Percentiles rank a stretch among this genome's conserved stretches.
Conservation (phyloP, 2,113 vertebrate species). For the Petrocephalus zakoni region DNA sequence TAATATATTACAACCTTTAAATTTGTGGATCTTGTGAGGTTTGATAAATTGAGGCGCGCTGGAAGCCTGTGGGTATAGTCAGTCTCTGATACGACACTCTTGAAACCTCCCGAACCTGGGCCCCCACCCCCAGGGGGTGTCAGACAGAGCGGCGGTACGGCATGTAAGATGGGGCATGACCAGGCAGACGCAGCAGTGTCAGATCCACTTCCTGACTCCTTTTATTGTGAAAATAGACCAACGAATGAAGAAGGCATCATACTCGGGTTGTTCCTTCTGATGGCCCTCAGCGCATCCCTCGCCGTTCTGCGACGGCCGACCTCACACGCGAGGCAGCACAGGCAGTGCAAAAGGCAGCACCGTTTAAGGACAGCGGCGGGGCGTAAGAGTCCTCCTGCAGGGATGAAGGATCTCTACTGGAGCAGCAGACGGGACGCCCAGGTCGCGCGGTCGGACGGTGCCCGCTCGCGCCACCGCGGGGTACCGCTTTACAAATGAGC, state of each 20-base stretch:
- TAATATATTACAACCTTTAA: neutral
- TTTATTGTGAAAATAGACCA: neutral
- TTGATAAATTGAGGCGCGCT: constrained; percentile 22
- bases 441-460: neutral
- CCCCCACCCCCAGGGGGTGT: neutral
- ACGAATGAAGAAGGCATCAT: neutral
- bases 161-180: neutral
- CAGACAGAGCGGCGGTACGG: neutral
- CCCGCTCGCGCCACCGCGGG: neutral
- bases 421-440: neutral
- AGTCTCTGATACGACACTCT: constrained; percentile 11
- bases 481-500: neutral
- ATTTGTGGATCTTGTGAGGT: constrained; percentile 6
- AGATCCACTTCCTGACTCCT: neutral
- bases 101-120: constrained; percentile 26
- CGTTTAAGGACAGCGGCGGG: neutral
- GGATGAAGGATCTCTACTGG: neutral
- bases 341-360: neutral
- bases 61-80: constrained; percentile 14
- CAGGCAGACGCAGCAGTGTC: neutral
- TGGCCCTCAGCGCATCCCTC: neutral
- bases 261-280: neutral
- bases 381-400: neutral
- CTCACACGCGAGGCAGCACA: neutral
- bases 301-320: neutral